Evolutionary conservation across 1,140 invertebrate species (phyloP).

Genomic region (Drosophila ficusphila): DNA sequence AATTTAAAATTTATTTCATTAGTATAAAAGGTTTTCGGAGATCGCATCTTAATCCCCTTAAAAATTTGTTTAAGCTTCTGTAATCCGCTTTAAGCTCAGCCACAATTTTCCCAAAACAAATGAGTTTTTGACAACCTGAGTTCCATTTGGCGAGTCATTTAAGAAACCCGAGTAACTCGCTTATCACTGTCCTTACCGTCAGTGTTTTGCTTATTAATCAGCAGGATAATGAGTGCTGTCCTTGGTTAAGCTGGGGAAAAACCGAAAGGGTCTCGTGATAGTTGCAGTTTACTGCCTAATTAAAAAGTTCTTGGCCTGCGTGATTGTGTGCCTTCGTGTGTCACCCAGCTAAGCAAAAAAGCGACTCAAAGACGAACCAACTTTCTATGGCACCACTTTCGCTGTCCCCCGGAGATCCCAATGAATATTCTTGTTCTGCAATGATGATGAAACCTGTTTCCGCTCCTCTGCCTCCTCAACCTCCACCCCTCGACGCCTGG

Average conservation of each 20-base stretch:
- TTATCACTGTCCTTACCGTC: background rate
- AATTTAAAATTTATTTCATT: no score
- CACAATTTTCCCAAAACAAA: background rate
- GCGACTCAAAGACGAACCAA: slow-evolving; percentile 36
- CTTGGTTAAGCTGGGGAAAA: slow-evolving; percentile 1
- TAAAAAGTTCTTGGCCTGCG: slow-evolving; percentile 57
- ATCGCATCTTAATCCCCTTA: no score
- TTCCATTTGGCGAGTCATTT: background rate
- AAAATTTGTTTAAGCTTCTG: no score
- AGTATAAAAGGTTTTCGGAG: no score
- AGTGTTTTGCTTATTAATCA: slow-evolving; percentile 40
- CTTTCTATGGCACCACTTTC: slow-evolving; percentile 81
- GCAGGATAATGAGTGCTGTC: slow-evolving; percentile 36
- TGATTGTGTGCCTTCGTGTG: slow-evolving; percentile 10
- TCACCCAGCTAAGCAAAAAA: slow-evolving; percentile 24
- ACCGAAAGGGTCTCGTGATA: slow-evolving; percentile 33
- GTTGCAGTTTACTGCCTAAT: slow-evolving; percentile 66
- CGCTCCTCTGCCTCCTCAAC: background rate
- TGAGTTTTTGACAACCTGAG: background rate
- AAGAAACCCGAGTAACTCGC: background rate
- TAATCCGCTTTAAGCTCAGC: no score
- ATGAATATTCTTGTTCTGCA: slow-evolving; percentile 76
- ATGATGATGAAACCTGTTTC: slow-evolving; percentile 47
- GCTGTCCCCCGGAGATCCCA: slow-evolving; percentile 50
- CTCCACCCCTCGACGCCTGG: background rate